A percentile compares a stretch with the other conserved stretches of the same genome.
Conservation (phyloP, 2,888 invertebrate species). For the Drosophila koepferae region DNA sequence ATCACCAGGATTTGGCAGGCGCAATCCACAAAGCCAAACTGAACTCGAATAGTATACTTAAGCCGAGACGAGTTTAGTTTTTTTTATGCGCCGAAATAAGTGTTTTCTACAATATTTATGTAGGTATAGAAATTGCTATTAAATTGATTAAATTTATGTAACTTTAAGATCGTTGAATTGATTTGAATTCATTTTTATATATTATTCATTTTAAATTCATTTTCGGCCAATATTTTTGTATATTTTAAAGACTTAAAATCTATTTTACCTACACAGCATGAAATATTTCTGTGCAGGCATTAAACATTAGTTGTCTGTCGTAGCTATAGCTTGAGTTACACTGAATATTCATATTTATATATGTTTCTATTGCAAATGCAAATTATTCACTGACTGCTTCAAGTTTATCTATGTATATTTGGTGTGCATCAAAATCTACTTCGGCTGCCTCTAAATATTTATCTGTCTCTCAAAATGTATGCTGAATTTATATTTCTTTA, state of each 20-base stretch:
- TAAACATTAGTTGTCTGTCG: background rate
- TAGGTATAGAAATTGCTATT: background rate
- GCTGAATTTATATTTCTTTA: background rate
- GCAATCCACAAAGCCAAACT: constrained; percentile 38
- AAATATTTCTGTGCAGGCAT: no score
- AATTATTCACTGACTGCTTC: background rate
- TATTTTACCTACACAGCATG: background rate
- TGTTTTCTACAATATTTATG: background rate
- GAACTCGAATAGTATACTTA: constrained; percentile 33
- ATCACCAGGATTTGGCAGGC: constrained; percentile 31
- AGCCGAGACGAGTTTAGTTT: constrained; percentile 34
- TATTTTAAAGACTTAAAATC: background rate
- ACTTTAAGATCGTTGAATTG: background rate
- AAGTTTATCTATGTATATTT: background rate
- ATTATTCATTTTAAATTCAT: background rate
- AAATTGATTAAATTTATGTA: constrained; percentile 2
- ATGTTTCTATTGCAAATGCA: background rate
- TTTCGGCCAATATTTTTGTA: background rate
- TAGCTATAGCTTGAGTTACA: background rate
- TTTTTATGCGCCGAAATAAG: constrained; percentile 4
- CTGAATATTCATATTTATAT: background rate
- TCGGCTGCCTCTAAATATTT: background rate
- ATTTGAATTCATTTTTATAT: background rate
- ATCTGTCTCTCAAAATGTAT: background rate
- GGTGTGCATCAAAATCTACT: background rate